Evolutionary conservation across 2,888 invertebrate genomes (phyloP), one percentile per base, ranked within the genome.

Genomic region (Subacronicta megacephala): DNA sequence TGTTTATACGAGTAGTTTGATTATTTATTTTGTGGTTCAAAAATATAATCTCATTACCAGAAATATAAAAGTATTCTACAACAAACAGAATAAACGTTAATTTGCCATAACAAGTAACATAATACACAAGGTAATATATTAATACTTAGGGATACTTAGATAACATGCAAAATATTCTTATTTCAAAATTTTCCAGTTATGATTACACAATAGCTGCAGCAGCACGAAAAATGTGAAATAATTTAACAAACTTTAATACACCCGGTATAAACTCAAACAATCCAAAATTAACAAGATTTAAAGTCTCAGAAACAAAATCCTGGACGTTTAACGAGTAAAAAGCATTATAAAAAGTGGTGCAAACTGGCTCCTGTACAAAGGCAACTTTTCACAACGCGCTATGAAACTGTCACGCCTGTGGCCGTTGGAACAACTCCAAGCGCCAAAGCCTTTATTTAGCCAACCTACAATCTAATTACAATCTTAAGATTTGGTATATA

Each of bases 331-430:
- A 69, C 66, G 66, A 73, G 66, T 63, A 64, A 75, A 65, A 73
- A 67, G 64, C 57, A 57, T 56, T 60, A 72, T 69, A 77, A 72
- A 76, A 73, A 66, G 53, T 50, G 54, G 55, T 70, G 64, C 64
- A 68, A 78, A 78, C 77, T 71, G 69, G 73, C 62, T 65, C 44
- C 66, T 49, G 63, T 76, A 81, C 77, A 81, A 80, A 73, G 70
- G 79, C 81, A 74, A 84, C 83, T 86, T 84, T 82, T 85, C 81
- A 82, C 74, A 59, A 68, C 60, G 64, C 67, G 75, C 78, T 78
- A 82, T 83, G 84, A 77, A 84, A 82, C 82, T 82, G 85, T 85
- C 83, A 76, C 75, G 69, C 56, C 61, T 70, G 79, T 54, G 82
- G 82, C 73, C 47, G 62, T 75, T 81, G 80, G 81, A 80, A 62